Evolutionary conservation across 2,797 vertebrate genomes (phyloP), one percentile per base, ranked within the genome.

Genomic region (Momotus momota): DNA sequence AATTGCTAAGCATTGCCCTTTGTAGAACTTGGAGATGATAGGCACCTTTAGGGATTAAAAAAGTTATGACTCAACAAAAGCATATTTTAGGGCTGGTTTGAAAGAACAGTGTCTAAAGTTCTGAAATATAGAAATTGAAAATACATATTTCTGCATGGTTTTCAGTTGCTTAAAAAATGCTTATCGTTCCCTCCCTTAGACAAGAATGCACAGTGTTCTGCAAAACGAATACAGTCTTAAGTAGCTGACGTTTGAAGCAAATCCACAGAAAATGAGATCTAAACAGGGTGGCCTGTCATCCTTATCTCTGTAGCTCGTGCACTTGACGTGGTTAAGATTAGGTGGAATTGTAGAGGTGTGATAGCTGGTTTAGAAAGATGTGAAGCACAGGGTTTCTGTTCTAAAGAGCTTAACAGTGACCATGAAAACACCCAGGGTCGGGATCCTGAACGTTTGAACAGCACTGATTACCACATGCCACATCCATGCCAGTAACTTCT

Each of bases 171-270:
- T 61, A 40, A 90, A 46, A 70, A 93, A 69, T 12, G 17, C 46
- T 86, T 88, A 33, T 45, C 35, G 27, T 92, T 86, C 31, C 52
- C 40, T 88, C 31, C 38, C 45, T 73, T 90, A 66, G 48, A 78
- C 57, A 81, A 71, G 61, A 93, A 71, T 58, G 23, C 54, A 77
- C 86, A 31, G 45, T 81, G 83, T 89, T 88, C 60, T 92, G 55
- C 52, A 83, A 89, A 90, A 85, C 61, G 49, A 85, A 64, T 90
- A 21, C 49, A 71, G 40, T 70, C 74, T 82, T 90, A 86, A 88
- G 74, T 87, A 95, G 92, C 92, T 96, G 86, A 82, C 78, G 88
- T 93, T 55, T 90, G 82, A 95, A 87, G 81, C 52, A 91, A 93
- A 96, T 94, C 78, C 92, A 80, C 41, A 87, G 90, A 71, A 93